Base-by-base conservation (phyloP, 1,140 invertebrate species). In the Eubasilissa regina region DNA sequence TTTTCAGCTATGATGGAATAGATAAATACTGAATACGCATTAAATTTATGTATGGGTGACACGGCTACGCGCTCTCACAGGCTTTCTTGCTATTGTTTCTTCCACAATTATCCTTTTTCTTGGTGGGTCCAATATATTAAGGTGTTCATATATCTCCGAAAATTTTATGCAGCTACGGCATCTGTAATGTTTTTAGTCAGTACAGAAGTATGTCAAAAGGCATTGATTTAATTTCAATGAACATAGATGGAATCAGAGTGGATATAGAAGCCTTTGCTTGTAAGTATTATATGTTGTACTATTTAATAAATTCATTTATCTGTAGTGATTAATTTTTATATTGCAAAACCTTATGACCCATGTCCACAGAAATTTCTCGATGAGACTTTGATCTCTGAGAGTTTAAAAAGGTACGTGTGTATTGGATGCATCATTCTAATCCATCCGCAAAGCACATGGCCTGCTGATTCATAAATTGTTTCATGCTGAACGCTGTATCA, bases 91-190 rank as follows among this genome's bases (percentile, higher is more conserved):
- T 73, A 47, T 53, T 73, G 68, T 21, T 55, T 12, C n/a, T 73
- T 13, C 35, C 19, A 51, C n/a, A 17, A 12, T 0, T 73, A 73
- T 55, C 47, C 19, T 8, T 73, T 13, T n/a, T 47, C 68, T 6
- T 51, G 51, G 51, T 73, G 68, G 68, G 68, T 73, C 12, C 21
- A 51, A n/a, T 73, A 35, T 12, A 73, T 73, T 21, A 73, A 73
- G n/a, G 25, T n/a, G 21, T 73, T 12, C 51, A 73, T n/a, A 47
- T 73, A 12, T 25, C 68, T 25, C 25, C 53, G 48, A 13, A 53
- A 53, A 53, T 73, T 13, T 1, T 73, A 1, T 73, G 47, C 53
- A 48, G 68, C 25, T 55, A 21, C 53, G 68, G 17, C 13, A 15
- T 55, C 13, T 6, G 12, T 0, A 73, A 4, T 25, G 12, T 73